Conservation (phyloP, 2,888 invertebrate genomes). For the Hypselothyrea guttata region DNA sequence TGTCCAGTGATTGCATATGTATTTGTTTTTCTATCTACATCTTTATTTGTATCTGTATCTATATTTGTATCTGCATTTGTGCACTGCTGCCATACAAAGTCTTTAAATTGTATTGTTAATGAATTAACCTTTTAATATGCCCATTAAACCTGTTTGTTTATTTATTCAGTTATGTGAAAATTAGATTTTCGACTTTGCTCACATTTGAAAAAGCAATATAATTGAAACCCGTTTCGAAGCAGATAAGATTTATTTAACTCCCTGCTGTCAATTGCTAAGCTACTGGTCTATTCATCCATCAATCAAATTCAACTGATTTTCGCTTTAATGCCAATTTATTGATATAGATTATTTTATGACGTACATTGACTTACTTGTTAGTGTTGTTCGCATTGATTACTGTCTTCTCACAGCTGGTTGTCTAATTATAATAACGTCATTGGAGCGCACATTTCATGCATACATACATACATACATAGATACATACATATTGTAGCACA, state of each 20-base stretch:
- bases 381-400: slow-evolving; percentile 36
- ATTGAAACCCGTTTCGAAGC: no score
- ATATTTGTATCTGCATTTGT: not conserved
- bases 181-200: no score
- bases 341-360: slow-evolving; percentile 55
- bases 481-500: not conserved
- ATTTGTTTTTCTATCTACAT: slow-evolving; percentile 7
- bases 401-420: slow-evolving; percentile 35
- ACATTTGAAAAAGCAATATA: no score
- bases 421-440: slow-evolving; percentile 46
- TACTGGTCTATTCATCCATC: slow-evolving; percentile 42
- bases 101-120: no score
- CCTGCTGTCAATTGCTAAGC: slow-evolving; percentile 48
- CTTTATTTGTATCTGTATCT: slow-evolving; percentile 3
- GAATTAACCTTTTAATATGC: no score
- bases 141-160: no score
- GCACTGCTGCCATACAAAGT: no score
- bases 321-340: slow-evolving; percentile 50
- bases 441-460: not conserved
- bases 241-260: no score
- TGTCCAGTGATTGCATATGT: slow-evolving; percentile 50
- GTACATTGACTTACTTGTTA: slow-evolving; percentile 33
- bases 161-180: no score
- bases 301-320: slow-evolving; percentile 60
- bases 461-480: not conserved